Conservation (phyloP, 2,888 invertebrate genomes). For the Polyommatus icarus region DNA sequence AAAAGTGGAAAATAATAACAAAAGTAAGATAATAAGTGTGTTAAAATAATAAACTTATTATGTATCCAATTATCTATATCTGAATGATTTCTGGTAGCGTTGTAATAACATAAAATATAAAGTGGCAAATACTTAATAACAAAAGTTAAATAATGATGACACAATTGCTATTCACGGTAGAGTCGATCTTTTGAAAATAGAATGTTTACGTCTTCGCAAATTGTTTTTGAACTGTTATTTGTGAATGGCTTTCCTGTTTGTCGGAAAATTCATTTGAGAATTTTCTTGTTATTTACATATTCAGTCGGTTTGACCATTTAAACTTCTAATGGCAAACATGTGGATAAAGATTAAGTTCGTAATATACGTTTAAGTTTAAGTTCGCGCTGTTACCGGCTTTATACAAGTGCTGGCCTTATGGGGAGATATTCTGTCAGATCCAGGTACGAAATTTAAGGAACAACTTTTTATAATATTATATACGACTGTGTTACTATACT, state of each 20-base stretch:
- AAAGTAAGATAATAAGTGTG: no score
- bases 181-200: conserved; percentile 10
- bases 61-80: neutral
- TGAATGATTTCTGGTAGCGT: neutral
- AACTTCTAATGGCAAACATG: neutral
- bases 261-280: neutral
- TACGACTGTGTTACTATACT: no score
- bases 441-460: conserved; percentile 80
- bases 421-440: conserved; percentile 93
- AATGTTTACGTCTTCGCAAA: conserved; percentile 7
- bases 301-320: neutral
- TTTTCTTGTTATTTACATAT: conserved; percentile 6
- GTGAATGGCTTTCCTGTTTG: conserved; percentile 20
- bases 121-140: neutral
- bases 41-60: no score
- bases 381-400: conserved; percentile 91
- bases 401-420: conserved; percentile 94
- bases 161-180: neutral
- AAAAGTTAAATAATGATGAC: neutral
- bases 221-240: conserved; percentile 2
- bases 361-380: no score
- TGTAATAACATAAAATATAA: neutral
- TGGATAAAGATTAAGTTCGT: neutral
- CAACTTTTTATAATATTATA: no score
- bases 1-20: no score